Evolutionary conservation across 1,140 invertebrate genomes (phyloP).

Genomic region (Plodia interpunctella): DNA sequence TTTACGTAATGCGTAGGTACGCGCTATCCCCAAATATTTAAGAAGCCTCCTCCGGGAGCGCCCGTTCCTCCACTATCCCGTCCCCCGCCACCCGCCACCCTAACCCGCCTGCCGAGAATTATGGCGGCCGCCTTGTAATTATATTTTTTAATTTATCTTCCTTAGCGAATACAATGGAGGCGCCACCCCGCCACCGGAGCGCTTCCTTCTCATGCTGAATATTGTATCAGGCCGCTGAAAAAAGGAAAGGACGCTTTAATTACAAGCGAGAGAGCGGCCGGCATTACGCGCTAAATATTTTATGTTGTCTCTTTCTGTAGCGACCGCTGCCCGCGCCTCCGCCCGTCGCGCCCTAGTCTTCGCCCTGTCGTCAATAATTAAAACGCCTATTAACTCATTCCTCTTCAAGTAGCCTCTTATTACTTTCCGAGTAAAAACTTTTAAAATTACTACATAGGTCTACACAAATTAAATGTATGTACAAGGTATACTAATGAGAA

Average conservation of each 20-base stretch:
- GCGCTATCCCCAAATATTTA: slow-evolving; percentile 77
- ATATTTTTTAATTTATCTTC: slow-evolving; percentile 80
- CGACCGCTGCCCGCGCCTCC: slow-evolving; percentile 28
- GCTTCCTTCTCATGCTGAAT: slow-evolving; percentile 76
- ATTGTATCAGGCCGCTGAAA: slow-evolving; percentile 76
- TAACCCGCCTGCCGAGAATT: slow-evolving; percentile 73
- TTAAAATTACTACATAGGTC: slow-evolving; percentile 17
- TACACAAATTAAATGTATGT: not conserved
- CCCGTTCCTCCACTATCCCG: slow-evolving; percentile 70
- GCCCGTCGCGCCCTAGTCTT: slow-evolving; percentile 28
- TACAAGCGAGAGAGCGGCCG: slow-evolving; percentile 72
- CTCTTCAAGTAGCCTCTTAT: slow-evolving; percentile 47
- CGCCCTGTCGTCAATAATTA: slow-evolving; percentile 65
- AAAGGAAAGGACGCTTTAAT: slow-evolving; percentile 76
- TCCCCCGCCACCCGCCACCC: slow-evolving; percentile 42
- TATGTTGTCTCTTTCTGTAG: slow-evolving; percentile 69
- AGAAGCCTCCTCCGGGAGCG: slow-evolving; percentile 75
- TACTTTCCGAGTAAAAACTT: slow-evolving; percentile 33
- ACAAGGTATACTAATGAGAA: not conserved
- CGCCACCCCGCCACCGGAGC: slow-evolving; percentile 71
- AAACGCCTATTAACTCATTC: slow-evolving; percentile 74
- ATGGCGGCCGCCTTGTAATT: slow-evolving; percentile 79
- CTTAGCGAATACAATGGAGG: slow-evolving; percentile 77
- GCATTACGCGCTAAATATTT: slow-evolving; percentile 74
- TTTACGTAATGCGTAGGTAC: slow-evolving; percentile 77